Conservation (phyloP, 1,140 invertebrate species). For the Linepithema humile region DNA sequence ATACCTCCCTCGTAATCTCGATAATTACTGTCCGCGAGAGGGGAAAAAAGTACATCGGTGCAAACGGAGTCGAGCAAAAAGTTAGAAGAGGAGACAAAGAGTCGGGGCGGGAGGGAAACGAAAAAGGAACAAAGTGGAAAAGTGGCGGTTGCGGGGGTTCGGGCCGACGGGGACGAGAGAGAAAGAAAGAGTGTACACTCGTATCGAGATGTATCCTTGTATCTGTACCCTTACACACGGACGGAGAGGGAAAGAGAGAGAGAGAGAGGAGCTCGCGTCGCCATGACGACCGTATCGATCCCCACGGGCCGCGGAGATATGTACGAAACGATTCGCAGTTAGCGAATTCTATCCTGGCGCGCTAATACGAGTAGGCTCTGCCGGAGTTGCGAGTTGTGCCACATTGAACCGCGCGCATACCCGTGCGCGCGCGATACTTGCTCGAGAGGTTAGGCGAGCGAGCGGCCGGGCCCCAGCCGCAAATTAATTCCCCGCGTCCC, state of each 20-base stretch:
- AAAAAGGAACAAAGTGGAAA: conserved; percentile 8
- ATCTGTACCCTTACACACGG: conserved; percentile 68
- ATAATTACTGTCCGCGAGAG: conserved; percentile 32
- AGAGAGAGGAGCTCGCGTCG: conserved; percentile 63
- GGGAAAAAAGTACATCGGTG: conserved; percentile 11
- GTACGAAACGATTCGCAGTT: conserved; percentile 78
- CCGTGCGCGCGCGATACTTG: conserved; percentile 30
- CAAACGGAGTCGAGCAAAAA: conserved; percentile 17
- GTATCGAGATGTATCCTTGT: conserved; percentile 77
- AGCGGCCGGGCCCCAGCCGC: conserved; percentile 5
- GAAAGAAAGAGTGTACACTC: conserved; percentile 52
- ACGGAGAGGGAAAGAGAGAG: conserved; percentile 27
- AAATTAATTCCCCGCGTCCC: conserved; percentile 48
- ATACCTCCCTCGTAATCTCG: not conserved
- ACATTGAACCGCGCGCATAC: conserved; percentile 29
- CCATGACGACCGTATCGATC: conserved; percentile 77
- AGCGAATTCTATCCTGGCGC: conserved; percentile 73
- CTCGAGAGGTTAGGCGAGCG: conserved; percentile 35
- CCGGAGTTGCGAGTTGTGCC: conserved; percentile 52
- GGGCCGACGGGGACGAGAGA: not conserved
- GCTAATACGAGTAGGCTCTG: conserved; percentile 74
- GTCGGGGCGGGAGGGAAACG: conserved; percentile 9
- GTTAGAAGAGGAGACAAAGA: conserved; percentile 51
- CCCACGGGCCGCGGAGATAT: conserved; percentile 69
- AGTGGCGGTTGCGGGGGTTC: conserved; percentile 6